Conservation (phyloP, 2,797 vertebrate genomes). For the Sebastes ruberrimus region DNA sequence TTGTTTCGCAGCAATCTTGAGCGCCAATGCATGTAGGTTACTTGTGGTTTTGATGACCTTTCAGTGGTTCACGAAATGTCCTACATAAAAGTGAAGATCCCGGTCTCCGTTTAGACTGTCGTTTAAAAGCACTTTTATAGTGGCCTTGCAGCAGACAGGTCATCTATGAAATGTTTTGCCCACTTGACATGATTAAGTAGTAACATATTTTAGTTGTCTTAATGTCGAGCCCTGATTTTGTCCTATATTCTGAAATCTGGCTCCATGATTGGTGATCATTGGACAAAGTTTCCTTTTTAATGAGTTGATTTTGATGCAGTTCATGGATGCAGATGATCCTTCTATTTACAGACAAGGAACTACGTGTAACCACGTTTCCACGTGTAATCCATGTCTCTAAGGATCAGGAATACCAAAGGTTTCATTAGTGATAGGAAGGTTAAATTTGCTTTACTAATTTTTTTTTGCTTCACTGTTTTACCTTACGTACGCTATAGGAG, state of each 20-base stretch:
- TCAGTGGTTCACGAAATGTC: not conserved
- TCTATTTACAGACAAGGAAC: constrained; percentile 27
- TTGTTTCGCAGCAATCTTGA: not conserved
- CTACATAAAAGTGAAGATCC: not conserved
- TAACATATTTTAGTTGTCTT: constrained; percentile 20
- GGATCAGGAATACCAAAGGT: constrained; percentile 37
- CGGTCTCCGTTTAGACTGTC: not conserved
- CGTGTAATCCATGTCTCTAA: constrained; percentile 32
- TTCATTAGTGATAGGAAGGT: constrained; percentile 36
- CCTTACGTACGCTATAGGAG: constrained; percentile 80
- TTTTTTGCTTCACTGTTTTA: constrained; percentile 19
- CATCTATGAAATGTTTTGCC: not conserved
- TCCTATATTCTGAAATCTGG: constrained; percentile 32
- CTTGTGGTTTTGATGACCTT: not conserved
- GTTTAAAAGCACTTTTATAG: not conserved
- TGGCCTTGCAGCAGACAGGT: not conserved
- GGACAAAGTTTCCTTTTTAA: constrained; percentile 38
- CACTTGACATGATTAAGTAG: not conserved
- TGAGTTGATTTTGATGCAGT: constrained; percentile 42
- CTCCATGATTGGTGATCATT: constrained; percentile 43
- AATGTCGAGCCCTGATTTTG: constrained; percentile 67
- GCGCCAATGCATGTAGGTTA: not conserved
- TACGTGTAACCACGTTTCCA: constrained; percentile 58
- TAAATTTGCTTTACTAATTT: constrained; percentile 28
- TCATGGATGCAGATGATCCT: constrained; percentile 54